These are phyloP conservation scores for Drosophila neotestacea DNA, from an alignment of 2,888 invertebrate genomes.

Conservation along the genomic window DNA sequence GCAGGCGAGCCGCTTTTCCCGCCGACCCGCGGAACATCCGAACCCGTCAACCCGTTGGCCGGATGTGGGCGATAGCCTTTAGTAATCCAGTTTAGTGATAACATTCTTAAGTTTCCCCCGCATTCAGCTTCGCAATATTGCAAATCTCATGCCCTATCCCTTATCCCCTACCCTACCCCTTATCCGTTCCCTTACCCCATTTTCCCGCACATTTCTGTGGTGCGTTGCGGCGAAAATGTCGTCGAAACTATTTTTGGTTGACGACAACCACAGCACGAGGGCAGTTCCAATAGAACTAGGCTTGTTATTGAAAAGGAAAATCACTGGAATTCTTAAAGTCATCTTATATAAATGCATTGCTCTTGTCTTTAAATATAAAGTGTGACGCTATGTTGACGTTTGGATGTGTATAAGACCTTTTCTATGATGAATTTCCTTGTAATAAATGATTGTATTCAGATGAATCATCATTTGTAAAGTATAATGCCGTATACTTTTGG, in stretches of 20 bases:
- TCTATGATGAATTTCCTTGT: too few species aligned
- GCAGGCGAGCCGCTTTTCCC: background rate
- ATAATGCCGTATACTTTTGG: too few species aligned
- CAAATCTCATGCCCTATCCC: background rate
- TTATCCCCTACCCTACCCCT: background rate
- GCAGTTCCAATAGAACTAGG: background rate
- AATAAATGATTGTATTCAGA: too few species aligned
- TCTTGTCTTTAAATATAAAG: too few species aligned
- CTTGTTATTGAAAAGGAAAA: too few species aligned
- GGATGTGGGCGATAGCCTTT: conserved; percentile 15
- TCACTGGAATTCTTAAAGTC: too few species aligned
- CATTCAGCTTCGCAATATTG: conserved; percentile 29
- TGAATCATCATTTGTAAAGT: too few species aligned
- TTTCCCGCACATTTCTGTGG: background rate
- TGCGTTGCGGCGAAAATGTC: conserved; percentile 31
- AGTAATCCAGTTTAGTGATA: conserved; percentile 37
- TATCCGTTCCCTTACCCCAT: background rate
- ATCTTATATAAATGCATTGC: too few species aligned
- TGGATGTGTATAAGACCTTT: too few species aligned
- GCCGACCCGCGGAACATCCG: too few species aligned
- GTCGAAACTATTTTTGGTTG: conserved; percentile 39
- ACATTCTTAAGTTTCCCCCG: conserved; percentile 28
- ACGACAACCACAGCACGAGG: conserved; percentile 30
- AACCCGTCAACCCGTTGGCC: background rate
- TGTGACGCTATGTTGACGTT: too few species aligned